These are phyloP conservation scores for Brienomyrus longianalis DNA, from an alignment of 2,113 vertebrate genomes.

Conservation along the genomic window DNA sequence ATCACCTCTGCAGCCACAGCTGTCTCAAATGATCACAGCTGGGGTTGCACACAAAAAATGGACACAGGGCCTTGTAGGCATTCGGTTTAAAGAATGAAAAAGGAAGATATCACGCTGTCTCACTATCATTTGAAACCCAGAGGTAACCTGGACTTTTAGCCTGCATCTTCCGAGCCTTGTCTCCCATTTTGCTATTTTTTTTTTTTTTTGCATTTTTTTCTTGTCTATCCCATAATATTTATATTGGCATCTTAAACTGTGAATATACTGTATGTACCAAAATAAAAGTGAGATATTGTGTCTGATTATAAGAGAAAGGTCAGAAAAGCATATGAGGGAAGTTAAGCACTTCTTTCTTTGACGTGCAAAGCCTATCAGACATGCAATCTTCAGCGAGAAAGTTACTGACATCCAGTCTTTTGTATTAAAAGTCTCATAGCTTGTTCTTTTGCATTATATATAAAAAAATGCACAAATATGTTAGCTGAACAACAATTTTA, in stretches of 20 bases:
- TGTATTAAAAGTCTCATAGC: neutral
- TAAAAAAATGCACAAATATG: neutral
- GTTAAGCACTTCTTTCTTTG: neutral
- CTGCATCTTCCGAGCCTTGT: neutral
- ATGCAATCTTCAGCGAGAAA: neutral
- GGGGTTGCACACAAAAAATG: neutral
- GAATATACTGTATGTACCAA: neutral
- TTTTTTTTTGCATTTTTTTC: neutral
- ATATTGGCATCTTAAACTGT: neutral
- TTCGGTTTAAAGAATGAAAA: neutral
- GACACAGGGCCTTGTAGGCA: neutral
- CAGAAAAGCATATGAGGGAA: neutral
- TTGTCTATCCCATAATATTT: neutral
- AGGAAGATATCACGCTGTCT: neutral
- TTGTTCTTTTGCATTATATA: neutral
- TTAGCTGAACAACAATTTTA: neutral
- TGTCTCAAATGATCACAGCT: neutral
- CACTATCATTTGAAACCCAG: neutral
- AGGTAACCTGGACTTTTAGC: neutral
- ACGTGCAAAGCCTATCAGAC: neutral
- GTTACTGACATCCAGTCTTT: neutral
- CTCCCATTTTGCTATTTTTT: neutral
- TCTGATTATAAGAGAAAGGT: neutral
- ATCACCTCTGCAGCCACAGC: neutral
- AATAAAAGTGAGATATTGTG: neutral